phyloP scores from a whole-genome alignment of 2,113 vertebrate genomes.

The Prolemur simus region DNA sequence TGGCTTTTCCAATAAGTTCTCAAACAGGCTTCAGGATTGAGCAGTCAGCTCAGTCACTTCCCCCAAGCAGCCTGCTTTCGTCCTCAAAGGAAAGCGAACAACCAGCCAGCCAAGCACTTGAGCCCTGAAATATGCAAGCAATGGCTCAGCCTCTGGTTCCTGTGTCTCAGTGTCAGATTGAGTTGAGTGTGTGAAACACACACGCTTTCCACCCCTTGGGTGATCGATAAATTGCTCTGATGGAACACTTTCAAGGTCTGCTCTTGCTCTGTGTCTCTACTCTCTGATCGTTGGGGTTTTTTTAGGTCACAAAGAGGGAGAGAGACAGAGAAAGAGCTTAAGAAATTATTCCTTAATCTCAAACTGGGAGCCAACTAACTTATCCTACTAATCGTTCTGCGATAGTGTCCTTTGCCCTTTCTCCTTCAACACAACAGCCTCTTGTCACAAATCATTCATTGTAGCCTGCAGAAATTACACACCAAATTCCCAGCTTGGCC shows the following conservation, averaged over 20 bases:
- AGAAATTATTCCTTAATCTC: neutral
- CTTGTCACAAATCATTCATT: slow-evolving; percentile 67
- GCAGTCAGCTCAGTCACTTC: neutral
- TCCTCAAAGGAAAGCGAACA: neutral
- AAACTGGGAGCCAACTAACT: slow-evolving; percentile 57
- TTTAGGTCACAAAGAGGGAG: slow-evolving; percentile 1
- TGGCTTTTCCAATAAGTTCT: neutral
- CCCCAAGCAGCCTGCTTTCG: neutral
- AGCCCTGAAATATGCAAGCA: neutral
- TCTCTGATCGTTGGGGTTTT: neutral
- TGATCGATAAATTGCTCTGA: neutral
- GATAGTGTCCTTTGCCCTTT: slow-evolving; percentile 58
- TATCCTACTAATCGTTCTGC: slow-evolving; percentile 69
- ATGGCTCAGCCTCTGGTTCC: neutral
- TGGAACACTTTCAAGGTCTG: neutral
- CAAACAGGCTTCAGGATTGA: neutral
- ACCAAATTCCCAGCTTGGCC: slow-evolving; percentile 31
- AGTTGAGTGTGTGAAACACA: neutral
- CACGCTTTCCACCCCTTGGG: neutral
- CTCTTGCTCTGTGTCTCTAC: neutral
- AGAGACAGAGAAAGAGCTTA: neutral
- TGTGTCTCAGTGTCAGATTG: neutral
- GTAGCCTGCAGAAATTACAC: slow-evolving; percentile 35
- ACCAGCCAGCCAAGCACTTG: neutral
- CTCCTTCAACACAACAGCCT: slow-evolving; percentile 35